These are phyloP conservation scores for Microtus pennsylvanicus DNA, from an alignment of 2,113 vertebrate species.

Conservation along the genomic window DNA sequence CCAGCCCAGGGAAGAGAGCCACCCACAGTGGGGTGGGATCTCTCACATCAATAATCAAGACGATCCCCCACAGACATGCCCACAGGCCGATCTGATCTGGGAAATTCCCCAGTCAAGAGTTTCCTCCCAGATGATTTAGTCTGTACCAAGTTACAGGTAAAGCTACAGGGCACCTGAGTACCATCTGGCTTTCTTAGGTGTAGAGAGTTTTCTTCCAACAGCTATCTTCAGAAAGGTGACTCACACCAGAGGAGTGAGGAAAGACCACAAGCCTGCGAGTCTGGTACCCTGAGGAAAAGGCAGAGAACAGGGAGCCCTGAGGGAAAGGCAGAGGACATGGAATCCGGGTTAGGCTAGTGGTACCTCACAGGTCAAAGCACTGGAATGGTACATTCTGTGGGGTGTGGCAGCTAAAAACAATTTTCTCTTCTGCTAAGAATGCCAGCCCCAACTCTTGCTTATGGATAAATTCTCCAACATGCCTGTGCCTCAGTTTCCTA, in stretches of 20 bases:
- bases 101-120: not conserved
- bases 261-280: not conserved
- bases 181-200: not conserved
- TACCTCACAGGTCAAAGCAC: not conserved
- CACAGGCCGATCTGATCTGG: not conserved
- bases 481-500: not conserved
- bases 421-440: not conserved
- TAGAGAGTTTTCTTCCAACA: not conserved
- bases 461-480: not conserved
- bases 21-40: not conserved
- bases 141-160: not conserved
- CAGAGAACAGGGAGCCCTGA: not conserved
- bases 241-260: not conserved
- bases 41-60: not conserved
- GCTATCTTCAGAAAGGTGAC: not conserved
- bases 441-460: not conserved
- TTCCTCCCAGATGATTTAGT: not conserved
- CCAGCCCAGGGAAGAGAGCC: not conserved
- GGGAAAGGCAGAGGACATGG: not conserved
- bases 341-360: too few relatives aligned
- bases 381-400: not conserved
- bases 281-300: not conserved
- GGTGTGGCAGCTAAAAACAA: not conserved
- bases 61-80: not conserved
- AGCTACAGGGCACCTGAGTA: not conserved